Conservation (phyloP, 2,888 invertebrate species). For the Euclidia mi region DNA sequence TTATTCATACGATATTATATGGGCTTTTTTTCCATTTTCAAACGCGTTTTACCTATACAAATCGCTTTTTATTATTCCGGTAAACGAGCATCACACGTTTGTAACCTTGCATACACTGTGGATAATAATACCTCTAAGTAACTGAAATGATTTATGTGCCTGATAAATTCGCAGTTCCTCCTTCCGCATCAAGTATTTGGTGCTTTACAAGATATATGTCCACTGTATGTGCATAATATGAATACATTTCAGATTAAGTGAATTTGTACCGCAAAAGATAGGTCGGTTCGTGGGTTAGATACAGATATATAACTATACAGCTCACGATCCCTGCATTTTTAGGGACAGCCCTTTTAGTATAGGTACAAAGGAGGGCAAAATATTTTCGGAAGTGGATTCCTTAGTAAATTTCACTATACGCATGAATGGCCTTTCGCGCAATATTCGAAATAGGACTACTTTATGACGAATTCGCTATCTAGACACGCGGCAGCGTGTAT, state of each 20-base stretch:
- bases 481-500: too few relatives aligned
- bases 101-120: slow-evolving; percentile 60
- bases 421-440: not conserved
- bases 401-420: not conserved
- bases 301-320: slow-evolving; percentile 19
- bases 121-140: slow-evolving; percentile 65
- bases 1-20: slow-evolving; percentile 72
- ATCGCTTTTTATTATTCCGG: slow-evolving; percentile 63
- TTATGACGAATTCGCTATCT: too few relatives aligned
- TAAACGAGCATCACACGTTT: slow-evolving; percentile 59
- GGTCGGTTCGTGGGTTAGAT: too few relatives aligned
- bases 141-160: slow-evolving; percentile 63
- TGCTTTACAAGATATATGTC: slow-evolving; percentile 51
- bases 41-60: slow-evolving; percentile 64
- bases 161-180: slow-evolving; percentile 49
- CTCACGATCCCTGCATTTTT: slow-evolving; percentile 14
- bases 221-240: slow-evolving; percentile 39
- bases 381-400: slow-evolving; percentile 5
- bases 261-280: slow-evolving; percentile 15
- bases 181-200: slow-evolving; percentile 57
- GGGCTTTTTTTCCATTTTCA: slow-evolving; percentile 63
- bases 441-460: too few relatives aligned
- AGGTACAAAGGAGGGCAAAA: slow-evolving; percentile 8
- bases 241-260: slow-evolving; percentile 41
- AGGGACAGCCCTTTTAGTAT: too few relatives aligned